Evolutionary conservation across 1,140 invertebrate genomes (phyloP), one percentile per base, ranked within the genome.

Genomic region (Pseudachorutes palmiensis): DNA sequence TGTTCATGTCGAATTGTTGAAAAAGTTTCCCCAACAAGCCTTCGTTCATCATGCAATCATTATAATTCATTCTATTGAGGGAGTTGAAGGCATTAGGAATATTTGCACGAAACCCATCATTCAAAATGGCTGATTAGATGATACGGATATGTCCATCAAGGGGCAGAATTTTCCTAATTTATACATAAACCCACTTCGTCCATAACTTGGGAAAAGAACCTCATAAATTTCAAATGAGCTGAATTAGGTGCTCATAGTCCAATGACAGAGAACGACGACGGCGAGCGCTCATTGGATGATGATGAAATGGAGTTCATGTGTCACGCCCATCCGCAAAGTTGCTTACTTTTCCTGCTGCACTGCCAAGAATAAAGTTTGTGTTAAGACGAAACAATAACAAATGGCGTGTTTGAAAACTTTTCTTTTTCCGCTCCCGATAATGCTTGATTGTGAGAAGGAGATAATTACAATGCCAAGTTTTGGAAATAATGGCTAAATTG

Each of bases 61-160:
- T 22, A 55, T 55, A 55, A 28, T 24, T 45, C 36, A 29, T 48
- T 62, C 24, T n/a, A 49, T 45, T 48, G 62, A 48, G 26, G 45
- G 26, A 36, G 31, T 14, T 19, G 24, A 26, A 1, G 14, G 16
- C 9, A 64, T 22, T 45, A 32, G 31, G 29, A 41, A 29, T 62
- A 33, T 62, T 62, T 36, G 60, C 31, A 33, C n/a, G 60, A 33
- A 41, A 36, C 26, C n/a, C 51, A n/a, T n/a, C 51, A 55, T 16
- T 55, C 51, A 45, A 45, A 45, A 45, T 45, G 36, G 36, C 36
- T 45, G 36, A 45, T 45, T 45, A 45, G 36, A 45, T 45, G 36
- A 45, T 45, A 45, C 36, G 19, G 19, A 9, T 12, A 9, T 19
- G 36, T 45, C 36, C 19, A 45, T 45, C 19, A 45, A 12, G 9